Percentiles rank a stretch among this genome's conserved stretches.
Conservation (phyloP, 1,140 invertebrate species). For the Carcinoscorpius rotundicauda region DNA sequence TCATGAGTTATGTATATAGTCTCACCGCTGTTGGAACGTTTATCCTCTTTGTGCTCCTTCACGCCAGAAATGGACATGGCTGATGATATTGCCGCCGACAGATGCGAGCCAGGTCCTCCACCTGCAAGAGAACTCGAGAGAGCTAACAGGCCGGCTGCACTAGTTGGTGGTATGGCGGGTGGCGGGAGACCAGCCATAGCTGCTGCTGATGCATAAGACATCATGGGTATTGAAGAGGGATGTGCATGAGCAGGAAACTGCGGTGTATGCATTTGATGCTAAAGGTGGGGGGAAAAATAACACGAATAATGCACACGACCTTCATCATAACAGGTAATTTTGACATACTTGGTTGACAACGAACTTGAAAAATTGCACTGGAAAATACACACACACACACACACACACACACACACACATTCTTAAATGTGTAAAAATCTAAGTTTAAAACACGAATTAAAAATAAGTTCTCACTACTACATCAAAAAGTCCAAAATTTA, state of each 20-base stretch:
- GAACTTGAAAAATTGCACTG: too few species aligned
- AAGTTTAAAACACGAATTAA: too few species aligned
- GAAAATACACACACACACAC: too few species aligned
- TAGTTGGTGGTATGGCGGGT: neutral
- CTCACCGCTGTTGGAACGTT: neutral
- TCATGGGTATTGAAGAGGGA: neutral
- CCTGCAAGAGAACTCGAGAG: neutral
- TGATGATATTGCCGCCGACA: neutral
- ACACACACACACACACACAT: too few species aligned
- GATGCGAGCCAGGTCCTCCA: neutral
- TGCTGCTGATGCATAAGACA: neutral
- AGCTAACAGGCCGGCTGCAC: neutral
- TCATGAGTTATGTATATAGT: neutral
- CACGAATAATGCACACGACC: too few species aligned
- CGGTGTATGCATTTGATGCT: slow-evolving; percentile 1
- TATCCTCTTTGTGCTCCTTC: neutral
- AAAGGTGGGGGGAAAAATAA: neutral
- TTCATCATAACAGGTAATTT: too few species aligned
- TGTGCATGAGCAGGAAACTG: neutral
- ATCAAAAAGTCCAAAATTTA: too few species aligned
- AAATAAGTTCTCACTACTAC: too few species aligned
- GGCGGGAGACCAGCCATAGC: neutral
- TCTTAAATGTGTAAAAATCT: too few species aligned
- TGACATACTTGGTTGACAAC: too few species aligned
- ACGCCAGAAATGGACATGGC: neutral